These are phyloP conservation scores for Drosophila sturtevanti DNA, from an alignment of 1,140 invertebrate species.

Conservation along the genomic window DNA sequence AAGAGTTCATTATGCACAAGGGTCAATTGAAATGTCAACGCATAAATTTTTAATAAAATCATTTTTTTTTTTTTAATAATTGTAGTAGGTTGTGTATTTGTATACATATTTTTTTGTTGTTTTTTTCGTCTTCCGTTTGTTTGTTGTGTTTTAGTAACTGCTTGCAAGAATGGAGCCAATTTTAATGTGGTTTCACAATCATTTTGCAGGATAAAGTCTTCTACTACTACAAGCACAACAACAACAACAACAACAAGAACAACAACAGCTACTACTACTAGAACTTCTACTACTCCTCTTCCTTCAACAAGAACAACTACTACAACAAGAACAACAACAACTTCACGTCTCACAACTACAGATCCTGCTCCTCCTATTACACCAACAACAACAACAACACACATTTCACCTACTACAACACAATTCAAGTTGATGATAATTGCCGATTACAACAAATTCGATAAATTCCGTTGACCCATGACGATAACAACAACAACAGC, in stretches of 20 bases:
- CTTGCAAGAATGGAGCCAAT: conserved; percentile 57
- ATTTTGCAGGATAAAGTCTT: conserved; percentile 82
- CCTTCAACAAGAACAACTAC: conserved; percentile 70
- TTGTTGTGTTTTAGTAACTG: conserved; percentile 30
- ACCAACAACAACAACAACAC: conserved; percentile 63
- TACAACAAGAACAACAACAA: conserved; percentile 70
- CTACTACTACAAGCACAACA: conserved; percentile 80
- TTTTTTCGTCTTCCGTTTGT: conserved; percentile 32
- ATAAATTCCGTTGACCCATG: conserved; percentile 70
- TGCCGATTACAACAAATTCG: conserved; percentile 64
- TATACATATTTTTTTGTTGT: conserved; percentile 53
- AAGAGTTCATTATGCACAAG: conserved; percentile 19
- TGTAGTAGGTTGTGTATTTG: not conserved
- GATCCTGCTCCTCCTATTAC: conserved; percentile 75
- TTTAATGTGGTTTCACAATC: conserved; percentile 82
- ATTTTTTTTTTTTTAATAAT: conserved; percentile 11
- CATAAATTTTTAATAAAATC: not conserved
- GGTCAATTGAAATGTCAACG: conserved; percentile 1
- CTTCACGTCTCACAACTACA: conserved; percentile 76
- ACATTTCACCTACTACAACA: conserved; percentile 65
- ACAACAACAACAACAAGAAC: conserved; percentile 65
- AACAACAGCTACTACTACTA: conserved; percentile 74
- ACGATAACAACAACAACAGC: conserved; percentile 32
- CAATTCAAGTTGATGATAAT: conserved; percentile 38
- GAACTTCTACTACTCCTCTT: conserved; percentile 79